Evolutionary conservation across 2,113 vertebrate species (phyloP).

Genomic region (Oncorhynchus keta): DNA sequence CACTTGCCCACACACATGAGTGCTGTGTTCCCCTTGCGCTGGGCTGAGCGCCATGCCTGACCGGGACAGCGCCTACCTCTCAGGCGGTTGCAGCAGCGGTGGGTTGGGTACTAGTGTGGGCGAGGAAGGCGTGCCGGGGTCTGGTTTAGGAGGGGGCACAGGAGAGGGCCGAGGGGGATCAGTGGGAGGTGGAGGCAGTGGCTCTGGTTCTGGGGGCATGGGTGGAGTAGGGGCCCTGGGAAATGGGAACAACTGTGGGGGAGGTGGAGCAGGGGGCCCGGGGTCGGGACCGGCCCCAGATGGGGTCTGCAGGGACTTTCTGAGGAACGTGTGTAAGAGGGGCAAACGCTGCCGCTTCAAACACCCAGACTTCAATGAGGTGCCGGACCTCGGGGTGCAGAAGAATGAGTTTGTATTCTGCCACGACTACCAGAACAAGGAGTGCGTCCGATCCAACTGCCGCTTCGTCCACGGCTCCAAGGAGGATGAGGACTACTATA

Average conservation of each 20-base stretch:
- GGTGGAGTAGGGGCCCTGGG: constrained; percentile 73
- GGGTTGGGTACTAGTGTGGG: constrained; percentile 50
- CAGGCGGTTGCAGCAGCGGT: constrained; percentile 63
- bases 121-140: constrained; percentile 67
- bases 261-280: constrained; percentile 57
- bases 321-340: constrained; percentile 94
- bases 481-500: constrained; percentile 96
- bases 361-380: constrained; percentile 91
- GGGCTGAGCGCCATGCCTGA: constrained; percentile 86
- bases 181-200: constrained; percentile 55
- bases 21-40: constrained; percentile 60
- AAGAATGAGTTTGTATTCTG: constrained; percentile 99
- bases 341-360: constrained; percentile 95
- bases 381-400: constrained; percentile 91
- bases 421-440: constrained; percentile 97
- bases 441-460: constrained; percentile 91
- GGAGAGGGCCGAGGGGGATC: constrained; percentile 63
- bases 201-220: constrained; percentile 63
- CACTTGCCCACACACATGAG: constrained; percentile 67
- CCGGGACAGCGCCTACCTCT: constrained; percentile 83
- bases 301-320: constrained; percentile 92
- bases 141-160: constrained; percentile 61
- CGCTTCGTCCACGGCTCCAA: constrained; percentile 95
- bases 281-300: constrained; percentile 69
- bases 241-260: constrained; percentile 77